A percentile compares a stretch with the other conserved stretches of the same genome.
phyloP scores from a whole-genome alignment of 2,888 invertebrate genomes.

The Hirtodrosophila trivittata region DNA sequence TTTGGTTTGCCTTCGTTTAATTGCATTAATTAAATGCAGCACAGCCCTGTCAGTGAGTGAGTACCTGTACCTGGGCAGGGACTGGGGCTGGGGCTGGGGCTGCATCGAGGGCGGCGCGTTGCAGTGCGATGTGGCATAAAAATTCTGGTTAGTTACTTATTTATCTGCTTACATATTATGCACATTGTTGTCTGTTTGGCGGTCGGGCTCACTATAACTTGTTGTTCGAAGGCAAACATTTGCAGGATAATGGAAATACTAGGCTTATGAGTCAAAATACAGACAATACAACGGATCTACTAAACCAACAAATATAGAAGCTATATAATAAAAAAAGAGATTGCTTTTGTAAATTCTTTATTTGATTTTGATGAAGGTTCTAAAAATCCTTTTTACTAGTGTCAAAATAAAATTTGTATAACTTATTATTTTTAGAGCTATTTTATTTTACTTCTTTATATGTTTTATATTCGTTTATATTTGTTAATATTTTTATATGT shows the following conservation, averaged over 20 bases:
- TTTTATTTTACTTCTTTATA: too few relatives aligned
- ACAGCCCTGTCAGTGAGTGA: slow-evolving; percentile 24
- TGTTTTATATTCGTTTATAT: too few relatives aligned
- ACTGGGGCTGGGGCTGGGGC: slow-evolving; percentile 4
- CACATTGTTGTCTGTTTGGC: slow-evolving; percentile 35
- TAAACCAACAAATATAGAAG: too few relatives aligned
- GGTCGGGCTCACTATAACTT: not conserved
- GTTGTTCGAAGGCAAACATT: slow-evolving; percentile 1
- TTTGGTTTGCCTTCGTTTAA: slow-evolving; percentile 67
- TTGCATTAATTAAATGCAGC: slow-evolving; percentile 71
- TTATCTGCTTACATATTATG: slow-evolving; percentile 33
- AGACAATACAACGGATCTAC: not conserved
- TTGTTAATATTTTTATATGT: too few relatives aligned
- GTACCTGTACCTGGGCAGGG: not conserved
- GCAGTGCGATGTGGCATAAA: not conserved
- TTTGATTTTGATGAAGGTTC: too few relatives aligned
- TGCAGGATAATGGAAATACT: slow-evolving; percentile 3
- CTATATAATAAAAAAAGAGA: too few relatives aligned
- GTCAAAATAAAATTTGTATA: too few relatives aligned
- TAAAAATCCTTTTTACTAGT: too few relatives aligned
- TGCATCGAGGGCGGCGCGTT: slow-evolving; percentile 23
- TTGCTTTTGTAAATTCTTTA: too few relatives aligned
- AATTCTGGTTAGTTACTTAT: slow-evolving; percentile 11
- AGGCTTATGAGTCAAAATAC: slow-evolving; percentile 3
- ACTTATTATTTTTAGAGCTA: too few relatives aligned